phyloP scores from a whole-genome alignment of 2,797 vertebrate species.

The Erethizon dorsatum region DNA sequence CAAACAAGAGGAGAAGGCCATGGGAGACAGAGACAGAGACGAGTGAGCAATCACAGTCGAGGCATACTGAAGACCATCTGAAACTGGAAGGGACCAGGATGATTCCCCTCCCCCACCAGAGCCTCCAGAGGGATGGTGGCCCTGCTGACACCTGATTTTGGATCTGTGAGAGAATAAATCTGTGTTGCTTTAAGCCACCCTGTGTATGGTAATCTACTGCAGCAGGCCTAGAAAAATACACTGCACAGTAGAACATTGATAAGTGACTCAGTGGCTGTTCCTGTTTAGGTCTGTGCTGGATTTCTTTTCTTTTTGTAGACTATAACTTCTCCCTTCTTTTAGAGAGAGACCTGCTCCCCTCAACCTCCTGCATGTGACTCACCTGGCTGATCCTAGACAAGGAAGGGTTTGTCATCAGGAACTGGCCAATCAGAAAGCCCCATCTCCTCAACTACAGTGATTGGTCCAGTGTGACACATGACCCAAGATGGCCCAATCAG shows the following conservation, averaged over 20 bases:
- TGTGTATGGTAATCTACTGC: too few relatives aligned
- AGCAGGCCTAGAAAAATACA: not conserved
- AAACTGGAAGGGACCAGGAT: not conserved
- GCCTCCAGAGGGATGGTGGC: not conserved
- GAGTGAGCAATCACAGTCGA: too few relatives aligned
- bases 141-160: not conserved
- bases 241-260: not conserved
- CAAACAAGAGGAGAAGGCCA: not conserved
- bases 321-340: not conserved
- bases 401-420: not conserved
- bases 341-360: not conserved
- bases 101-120: not conserved
- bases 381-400: not conserved
- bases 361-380: not conserved
- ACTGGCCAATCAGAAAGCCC: constrained; percentile 11
- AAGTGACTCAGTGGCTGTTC: not conserved
- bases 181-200: not conserved
- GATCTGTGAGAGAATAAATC: not conserved
- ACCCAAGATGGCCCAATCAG: constrained; percentile 17
- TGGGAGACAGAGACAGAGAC: not conserved
- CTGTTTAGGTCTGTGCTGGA: not conserved
- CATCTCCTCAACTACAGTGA: not conserved
- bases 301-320: not conserved
- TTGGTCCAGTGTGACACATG: not conserved
- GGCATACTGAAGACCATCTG: accelerated